Evolutionary conservation across 2,797 vertebrate species (phyloP).

Genomic region (Cossypha niveicapilla): DNA sequence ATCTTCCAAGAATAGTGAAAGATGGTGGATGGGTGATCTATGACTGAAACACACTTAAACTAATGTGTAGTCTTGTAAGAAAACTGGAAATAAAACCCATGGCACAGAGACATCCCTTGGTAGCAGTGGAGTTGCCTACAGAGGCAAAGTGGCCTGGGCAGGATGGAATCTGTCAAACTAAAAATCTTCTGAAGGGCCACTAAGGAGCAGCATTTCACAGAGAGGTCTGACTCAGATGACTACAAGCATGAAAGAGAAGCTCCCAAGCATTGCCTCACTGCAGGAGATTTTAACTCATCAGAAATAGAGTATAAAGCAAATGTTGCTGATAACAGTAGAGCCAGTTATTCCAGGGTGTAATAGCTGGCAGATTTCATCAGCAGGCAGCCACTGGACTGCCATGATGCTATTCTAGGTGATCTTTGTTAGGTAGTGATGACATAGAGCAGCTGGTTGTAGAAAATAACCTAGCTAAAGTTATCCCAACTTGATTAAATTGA

Average conservation of each 20-base stretch:
- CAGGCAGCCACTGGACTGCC: background rate
- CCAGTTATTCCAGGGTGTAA: constrained; percentile 39
- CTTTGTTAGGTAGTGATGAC: constrained; percentile 55
- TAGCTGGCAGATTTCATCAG: constrained; percentile 46
- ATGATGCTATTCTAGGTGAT: constrained; percentile 48
- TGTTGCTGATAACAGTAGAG: background rate
- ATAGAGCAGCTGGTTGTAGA: constrained; percentile 60
- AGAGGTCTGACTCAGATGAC: background rate
- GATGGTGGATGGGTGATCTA: background rate
- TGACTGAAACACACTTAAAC: background rate
- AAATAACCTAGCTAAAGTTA: constrained; percentile 61
- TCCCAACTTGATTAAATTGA: background rate
- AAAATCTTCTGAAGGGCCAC: background rate
- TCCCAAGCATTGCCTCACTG: background rate
- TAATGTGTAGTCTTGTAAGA: background rate
- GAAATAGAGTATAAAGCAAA: constrained; percentile 37
- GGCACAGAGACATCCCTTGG: fast-evolving
- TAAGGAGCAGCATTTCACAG: background rate
- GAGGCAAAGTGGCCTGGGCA: background rate
- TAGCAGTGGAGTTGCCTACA: background rate
- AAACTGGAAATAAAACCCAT: background rate
- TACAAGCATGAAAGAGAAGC: background rate
- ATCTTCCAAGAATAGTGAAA: background rate
- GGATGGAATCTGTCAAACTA: background rate
- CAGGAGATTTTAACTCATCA: background rate